Conservation (phyloP, 2,797 vertebrate species). For the Falco biarmicus region DNA sequence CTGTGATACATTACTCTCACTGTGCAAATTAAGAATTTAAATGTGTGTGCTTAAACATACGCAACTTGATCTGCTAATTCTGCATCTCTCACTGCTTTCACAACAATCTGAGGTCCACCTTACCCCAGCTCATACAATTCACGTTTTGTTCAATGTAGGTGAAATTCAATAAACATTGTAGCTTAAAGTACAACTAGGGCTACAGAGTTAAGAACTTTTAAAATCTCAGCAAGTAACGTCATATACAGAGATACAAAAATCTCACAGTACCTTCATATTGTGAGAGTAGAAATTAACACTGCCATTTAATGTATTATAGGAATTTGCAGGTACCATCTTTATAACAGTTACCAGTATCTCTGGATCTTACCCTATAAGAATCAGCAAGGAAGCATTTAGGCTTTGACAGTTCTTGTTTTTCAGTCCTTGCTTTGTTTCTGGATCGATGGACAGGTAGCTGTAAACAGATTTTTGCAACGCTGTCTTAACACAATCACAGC, state of each 20-base stretch:
- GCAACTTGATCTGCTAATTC: background rate
- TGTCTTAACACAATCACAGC: slow-evolving; percentile 37
- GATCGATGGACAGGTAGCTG: slow-evolving; percentile 52
- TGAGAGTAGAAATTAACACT: background rate
- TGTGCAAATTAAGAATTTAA: background rate
- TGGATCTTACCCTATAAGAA: background rate
- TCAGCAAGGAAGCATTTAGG: background rate
- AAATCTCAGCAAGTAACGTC: background rate
- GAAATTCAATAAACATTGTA: background rate
- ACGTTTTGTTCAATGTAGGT: background rate
- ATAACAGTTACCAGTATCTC: background rate
- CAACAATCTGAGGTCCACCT: background rate
- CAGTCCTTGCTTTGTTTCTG: slow-evolving; percentile 40
- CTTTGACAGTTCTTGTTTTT: slow-evolving; percentile 28
- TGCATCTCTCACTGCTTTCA: background rate
- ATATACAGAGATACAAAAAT: background rate
- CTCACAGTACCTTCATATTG: background rate
- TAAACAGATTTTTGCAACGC: slow-evolving; percentile 43
- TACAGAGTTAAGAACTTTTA: background rate
- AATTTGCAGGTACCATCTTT: background rate
- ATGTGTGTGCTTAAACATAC: background rate
- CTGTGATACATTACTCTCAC: no score
- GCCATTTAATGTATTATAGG: background rate
- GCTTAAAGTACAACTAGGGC: background rate
- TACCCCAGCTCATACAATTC: background rate